A percentile compares a stretch with the other conserved stretches of the same genome.
Conservation (phyloP, 2,797 vertebrate species). For the Lophotriccus pileatus region DNA sequence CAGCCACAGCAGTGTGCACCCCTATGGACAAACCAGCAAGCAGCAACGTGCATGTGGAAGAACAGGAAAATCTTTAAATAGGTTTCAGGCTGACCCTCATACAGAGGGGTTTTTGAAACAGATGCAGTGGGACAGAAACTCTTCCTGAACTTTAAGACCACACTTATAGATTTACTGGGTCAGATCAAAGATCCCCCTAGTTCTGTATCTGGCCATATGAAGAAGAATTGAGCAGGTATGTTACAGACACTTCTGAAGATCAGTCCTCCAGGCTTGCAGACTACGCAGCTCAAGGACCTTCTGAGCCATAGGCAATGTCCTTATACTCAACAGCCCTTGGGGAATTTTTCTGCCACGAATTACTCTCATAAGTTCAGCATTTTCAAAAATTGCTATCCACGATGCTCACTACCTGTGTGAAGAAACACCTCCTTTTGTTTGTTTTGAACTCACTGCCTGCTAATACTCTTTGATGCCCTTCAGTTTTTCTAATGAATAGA, state of each 20-base stretch:
- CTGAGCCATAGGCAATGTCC: not conserved
- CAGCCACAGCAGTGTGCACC: not conserved
- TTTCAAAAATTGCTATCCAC: not conserved
- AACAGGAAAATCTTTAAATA: not conserved
- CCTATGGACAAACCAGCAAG: not conserved
- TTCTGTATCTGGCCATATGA: not conserved
- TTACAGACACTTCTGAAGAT: not conserved
- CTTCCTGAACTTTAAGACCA: not conserved
- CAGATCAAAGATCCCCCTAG: not conserved
- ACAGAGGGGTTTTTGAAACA: not conserved
- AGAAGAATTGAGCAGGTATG: not conserved
- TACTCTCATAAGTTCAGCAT: not conserved
- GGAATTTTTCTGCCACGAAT: not conserved
- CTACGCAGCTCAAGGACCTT: not conserved
- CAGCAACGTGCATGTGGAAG: not conserved
- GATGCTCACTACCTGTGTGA: not conserved
- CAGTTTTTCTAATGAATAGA: not conserved
- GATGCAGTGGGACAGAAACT: not conserved
- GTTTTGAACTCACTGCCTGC: not conserved
- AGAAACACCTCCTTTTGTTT: slow-evolving; percentile 13
- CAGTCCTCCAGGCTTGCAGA: not conserved
- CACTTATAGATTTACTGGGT: not conserved
- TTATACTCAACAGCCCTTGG: not conserved
- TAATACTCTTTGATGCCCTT: not conserved
- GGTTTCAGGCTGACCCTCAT: not conserved